Percentiles rank a stretch among this genome's conserved stretches.
Conservation (phyloP, 2,797 vertebrate genomes). For the Zenarchopterus dispar region DNA sequence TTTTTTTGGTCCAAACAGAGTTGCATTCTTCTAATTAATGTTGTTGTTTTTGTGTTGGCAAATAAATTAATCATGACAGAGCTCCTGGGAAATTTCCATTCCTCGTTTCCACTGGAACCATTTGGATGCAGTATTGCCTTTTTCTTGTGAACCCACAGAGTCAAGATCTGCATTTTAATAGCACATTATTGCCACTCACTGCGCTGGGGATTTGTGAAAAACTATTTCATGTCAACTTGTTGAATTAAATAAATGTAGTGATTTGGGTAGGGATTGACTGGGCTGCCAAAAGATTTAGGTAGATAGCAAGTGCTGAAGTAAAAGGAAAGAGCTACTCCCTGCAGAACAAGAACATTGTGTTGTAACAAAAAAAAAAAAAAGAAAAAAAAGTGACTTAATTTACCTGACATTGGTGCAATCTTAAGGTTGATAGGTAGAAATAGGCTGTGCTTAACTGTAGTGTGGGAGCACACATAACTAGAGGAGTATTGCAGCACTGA, state of each 20-base stretch:
- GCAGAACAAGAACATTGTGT: too few species aligned
- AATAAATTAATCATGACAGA: slow-evolving; percentile 58
- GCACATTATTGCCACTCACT: slow-evolving; percentile 34
- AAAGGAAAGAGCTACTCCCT: too few species aligned
- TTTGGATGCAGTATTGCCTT: slow-evolving; percentile 34
- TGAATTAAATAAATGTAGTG: too few species aligned
- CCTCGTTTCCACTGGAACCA: slow-evolving; percentile 36
- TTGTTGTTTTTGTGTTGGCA: slow-evolving; percentile 46
- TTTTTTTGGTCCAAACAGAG: slow-evolving; percentile 18
- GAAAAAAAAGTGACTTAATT: not conserved
- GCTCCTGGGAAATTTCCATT: slow-evolving; percentile 57
- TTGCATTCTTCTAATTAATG: slow-evolving; percentile 52
- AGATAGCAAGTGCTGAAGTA: too few species aligned
- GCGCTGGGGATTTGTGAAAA: not conserved
- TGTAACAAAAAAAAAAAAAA: too few species aligned
- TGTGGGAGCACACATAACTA: not conserved
- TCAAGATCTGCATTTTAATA: slow-evolving; percentile 46
- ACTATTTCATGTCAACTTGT: too few species aligned
- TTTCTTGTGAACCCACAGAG: slow-evolving; percentile 20
- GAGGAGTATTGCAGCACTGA: not conserved
- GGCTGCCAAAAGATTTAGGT: too few species aligned
- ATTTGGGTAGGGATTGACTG: too few species aligned
- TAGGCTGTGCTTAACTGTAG: not conserved
- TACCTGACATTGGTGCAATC: not conserved
- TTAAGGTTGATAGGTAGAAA: not conserved